Evolutionary conservation across 2,888 invertebrate genomes (phyloP).

Genomic region (Cheilosia vulpina): DNA sequence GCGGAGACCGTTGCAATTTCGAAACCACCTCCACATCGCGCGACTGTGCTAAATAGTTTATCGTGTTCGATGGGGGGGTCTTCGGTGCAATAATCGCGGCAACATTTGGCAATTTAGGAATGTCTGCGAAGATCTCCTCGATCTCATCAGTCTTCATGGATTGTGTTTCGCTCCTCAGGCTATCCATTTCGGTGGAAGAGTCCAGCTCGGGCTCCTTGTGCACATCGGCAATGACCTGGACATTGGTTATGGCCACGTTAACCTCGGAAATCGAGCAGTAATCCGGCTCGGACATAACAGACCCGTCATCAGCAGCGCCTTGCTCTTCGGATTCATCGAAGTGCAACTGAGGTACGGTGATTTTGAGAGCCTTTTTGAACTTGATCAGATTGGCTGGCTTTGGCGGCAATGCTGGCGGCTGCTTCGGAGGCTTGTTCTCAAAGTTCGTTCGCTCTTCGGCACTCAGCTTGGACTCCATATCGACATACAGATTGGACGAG

Average conservation of each 20-base stretch:
- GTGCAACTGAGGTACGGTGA: constrained; percentile 77
- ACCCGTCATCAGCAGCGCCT: constrained; percentile 64
- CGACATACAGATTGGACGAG: constrained; percentile 86
- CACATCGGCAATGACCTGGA: constrained; percentile 85
- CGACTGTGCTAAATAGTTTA: constrained; percentile 21
- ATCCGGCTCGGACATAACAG: constrained; percentile 86
- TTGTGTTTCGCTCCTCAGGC: constrained; percentile 59
- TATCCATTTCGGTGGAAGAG: constrained; percentile 73
- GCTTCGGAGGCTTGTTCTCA: constrained; percentile 85
- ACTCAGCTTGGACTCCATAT: constrained; percentile 85
- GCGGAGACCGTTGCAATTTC: constrained; percentile 59
- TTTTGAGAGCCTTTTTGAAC: constrained; percentile 85
- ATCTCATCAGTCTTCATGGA: constrained; percentile 82
- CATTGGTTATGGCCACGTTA: constrained; percentile 81
- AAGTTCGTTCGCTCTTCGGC: constrained; percentile 77
- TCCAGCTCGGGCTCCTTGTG: constrained; percentile 77
- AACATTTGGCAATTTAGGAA: constrained; percentile 90
- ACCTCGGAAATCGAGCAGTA: constrained; percentile 91
- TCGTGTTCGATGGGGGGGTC: constrained; percentile 50
- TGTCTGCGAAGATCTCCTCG: constrained; percentile 85
- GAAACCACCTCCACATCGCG: constrained; percentile 69
- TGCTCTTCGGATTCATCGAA: constrained; percentile 71
- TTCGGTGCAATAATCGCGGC: constrained; percentile 90
- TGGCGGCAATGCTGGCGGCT: constrained; percentile 90
- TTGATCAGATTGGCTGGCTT: constrained; percentile 90